Conservation (phyloP, 2,888 invertebrate genomes). For the Leptinotarsa juncta region DNA sequence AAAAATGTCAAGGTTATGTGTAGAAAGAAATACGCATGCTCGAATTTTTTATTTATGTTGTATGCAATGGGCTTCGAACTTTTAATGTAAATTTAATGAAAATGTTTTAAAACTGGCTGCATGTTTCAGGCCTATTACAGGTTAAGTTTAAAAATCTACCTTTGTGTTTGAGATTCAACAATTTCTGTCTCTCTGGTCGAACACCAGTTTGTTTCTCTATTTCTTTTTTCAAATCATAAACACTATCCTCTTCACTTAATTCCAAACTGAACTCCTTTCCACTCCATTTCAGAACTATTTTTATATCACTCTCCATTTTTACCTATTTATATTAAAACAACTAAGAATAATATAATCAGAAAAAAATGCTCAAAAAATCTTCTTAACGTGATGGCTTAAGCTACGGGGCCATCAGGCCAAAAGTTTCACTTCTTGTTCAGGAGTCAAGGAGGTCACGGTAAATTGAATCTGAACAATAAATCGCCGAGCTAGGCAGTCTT, state of each 20-base stretch:
- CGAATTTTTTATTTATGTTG: too few relatives aligned
- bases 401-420: too few relatives aligned
- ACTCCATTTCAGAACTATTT: constrained; percentile 90
- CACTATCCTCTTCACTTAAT: constrained; percentile 81
- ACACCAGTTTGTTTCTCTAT: constrained; percentile 92
- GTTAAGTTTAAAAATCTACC: constrained; percentile 69
- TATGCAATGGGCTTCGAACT: too few relatives aligned
- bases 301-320: constrained; percentile 59
- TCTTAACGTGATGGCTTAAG: too few relatives aligned
- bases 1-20: too few relatives aligned
- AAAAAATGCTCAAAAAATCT: not conserved
- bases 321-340: not conserved
- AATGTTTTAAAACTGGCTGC: too few relatives aligned
- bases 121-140: not conserved
- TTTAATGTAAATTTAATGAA: too few relatives aligned
- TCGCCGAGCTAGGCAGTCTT: too few relatives aligned
- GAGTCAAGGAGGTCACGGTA: too few relatives aligned
- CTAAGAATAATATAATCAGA: not conserved
- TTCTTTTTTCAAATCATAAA: constrained; percentile 84
- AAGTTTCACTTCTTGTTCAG: too few relatives aligned
- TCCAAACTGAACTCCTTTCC: constrained; percentile 89
- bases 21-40: too few relatives aligned
- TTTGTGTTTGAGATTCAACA: constrained; percentile 92
- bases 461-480: too few relatives aligned
- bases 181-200: constrained; percentile 91